phyloP scores from a whole-genome alignment of 1,140 invertebrate species.

The Aphelinus atriplicis region DNA sequence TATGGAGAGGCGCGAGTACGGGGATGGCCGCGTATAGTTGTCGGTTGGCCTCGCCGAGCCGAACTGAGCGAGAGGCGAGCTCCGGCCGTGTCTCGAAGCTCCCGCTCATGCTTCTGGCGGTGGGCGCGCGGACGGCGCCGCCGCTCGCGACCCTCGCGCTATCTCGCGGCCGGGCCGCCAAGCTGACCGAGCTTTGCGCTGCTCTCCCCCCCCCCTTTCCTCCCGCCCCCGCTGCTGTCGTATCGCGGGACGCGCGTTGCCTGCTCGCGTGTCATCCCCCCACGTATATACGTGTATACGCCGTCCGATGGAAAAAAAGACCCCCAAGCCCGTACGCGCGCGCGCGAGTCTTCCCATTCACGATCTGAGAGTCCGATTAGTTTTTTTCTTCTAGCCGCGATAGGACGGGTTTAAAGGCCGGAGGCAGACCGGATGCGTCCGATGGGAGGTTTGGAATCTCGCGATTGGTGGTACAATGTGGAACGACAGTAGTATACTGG shows the following conservation, averaged over 20 bases:
- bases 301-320: no score
- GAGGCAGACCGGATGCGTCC: no score
- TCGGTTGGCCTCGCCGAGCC: slow-evolving; percentile 61
- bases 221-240: slow-evolving; percentile 39
- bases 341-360: slow-evolving; percentile 21
- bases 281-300: no score
- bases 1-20: slow-evolving; percentile 53
- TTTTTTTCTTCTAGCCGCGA: background rate
- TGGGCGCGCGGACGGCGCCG: slow-evolving; percentile 43
- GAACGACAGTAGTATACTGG: no score
- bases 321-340: background rate
- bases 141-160: slow-evolving; percentile 49
- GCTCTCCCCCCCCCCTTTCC: slow-evolving; percentile 48
- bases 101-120: slow-evolving; percentile 38
- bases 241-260: slow-evolving; percentile 15
- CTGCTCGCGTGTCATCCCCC: slow-evolving; percentile 34
- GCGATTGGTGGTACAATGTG: no score
- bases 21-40: slow-evolving; percentile 50
- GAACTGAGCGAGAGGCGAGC: slow-evolving; percentile 66
- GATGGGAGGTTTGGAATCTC: no score
- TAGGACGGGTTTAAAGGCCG: slow-evolving; percentile 2
- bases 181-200: slow-evolving; percentile 43
- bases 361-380: slow-evolving; percentile 8
- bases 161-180: slow-evolving; percentile 60
- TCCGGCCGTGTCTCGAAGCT: slow-evolving; percentile 53